Evolutionary conservation across 2,113 vertebrate species (phyloP), one percentile per base, ranked within the genome.

Genomic region (Rhadina sibilatrix): DNA sequence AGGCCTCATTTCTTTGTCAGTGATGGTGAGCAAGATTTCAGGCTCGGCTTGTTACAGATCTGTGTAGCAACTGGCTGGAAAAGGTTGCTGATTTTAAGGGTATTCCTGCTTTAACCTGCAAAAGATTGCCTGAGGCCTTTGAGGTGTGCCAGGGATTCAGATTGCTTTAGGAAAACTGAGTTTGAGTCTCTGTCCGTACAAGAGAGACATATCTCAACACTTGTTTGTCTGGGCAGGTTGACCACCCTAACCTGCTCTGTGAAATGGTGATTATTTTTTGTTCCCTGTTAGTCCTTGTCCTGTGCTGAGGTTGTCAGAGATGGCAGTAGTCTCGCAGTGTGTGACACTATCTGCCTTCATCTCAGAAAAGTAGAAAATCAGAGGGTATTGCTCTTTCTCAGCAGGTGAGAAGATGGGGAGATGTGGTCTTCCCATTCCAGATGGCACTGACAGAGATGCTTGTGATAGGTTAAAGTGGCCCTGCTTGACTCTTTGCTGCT

Each of bases 1-100:
- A 75, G 42, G 28, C 81, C 35, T 79, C 2, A 1, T 71, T 74
- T 74, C 25, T 83, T 59, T 52, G 28, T 71, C 47, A 9, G 37
- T 57, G 19, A 15, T 3, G 7, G 8, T 31, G 35, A 80, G 71
- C 30, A 22, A 64, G 33, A 7, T 40, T 89, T 71, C n/a, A 53
- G 63, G 38, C 20, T 77, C 22, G 1, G 0, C 35, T 87, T 53
- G 5, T 17, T 63, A 46, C 12, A 61, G 37, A 10, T 86, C 33
- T 66, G 2, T 11, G 6, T 38, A 79, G 52, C 60, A 74, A 40
- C 30, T 63, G 38, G 12, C 0, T 0, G 25, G 28, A 14, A 12
- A 70, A 49, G 40, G 40, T 40, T 57, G 24, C 40, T 20, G 11
- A 21, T 83, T 53, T 65, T 54, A n/a, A 68, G 12, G 10, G 10